Evolutionary conservation across 2,797 vertebrate genomes (phyloP), one percentile per base, ranked within the genome.

Genomic region (Agapornis canus): DNA sequence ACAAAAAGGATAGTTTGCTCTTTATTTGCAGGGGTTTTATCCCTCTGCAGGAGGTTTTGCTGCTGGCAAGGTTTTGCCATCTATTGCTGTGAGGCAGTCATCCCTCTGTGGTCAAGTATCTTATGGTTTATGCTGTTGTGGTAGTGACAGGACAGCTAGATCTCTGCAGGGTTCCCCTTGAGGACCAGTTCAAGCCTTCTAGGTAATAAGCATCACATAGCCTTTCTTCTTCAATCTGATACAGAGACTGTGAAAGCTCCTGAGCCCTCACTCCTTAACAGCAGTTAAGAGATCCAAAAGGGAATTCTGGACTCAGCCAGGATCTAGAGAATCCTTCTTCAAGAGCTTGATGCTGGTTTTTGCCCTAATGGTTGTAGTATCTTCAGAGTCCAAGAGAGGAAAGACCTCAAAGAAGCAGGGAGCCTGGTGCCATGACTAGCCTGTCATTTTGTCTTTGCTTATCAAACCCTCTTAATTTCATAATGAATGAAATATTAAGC

Each of bases 171-270:
- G 2, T 27, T 48, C 39, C 49, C 69, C 21, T 7, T 26, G 43
- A 47, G 52, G 27, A 63, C 37, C 27, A 22, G 37, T 37, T 78
- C 23, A 27, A 57, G 63, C 32, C 45, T 14, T 39, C 7, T 14
- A 39, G 49, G 40, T 39, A 17, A 16, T 11, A 15, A 63, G 8
- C 22, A 7, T 81, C 59, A 29, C 0, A 0, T 27, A 32, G 27
- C n/a, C 14, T 45, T 72, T 83, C 32, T 45, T 66, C 35, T n/a
- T 63, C 14, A 32, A 40, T 10, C 68, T 69, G 21, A 6, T 54
- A 21, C 0, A 64, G 43, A 43, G 21, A 6, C 42, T 59, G 4
- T 2, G 3, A 17, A 78, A 60, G 11, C 37, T 65, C 42, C 54
- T 65, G 12, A 42, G n/a, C 37, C 22, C 14, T 86, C n/a, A 0